Evolutionary conservation across 2,113 vertebrate species (phyloP).

Genomic region (Girardinichthys multiradiatus): DNA sequence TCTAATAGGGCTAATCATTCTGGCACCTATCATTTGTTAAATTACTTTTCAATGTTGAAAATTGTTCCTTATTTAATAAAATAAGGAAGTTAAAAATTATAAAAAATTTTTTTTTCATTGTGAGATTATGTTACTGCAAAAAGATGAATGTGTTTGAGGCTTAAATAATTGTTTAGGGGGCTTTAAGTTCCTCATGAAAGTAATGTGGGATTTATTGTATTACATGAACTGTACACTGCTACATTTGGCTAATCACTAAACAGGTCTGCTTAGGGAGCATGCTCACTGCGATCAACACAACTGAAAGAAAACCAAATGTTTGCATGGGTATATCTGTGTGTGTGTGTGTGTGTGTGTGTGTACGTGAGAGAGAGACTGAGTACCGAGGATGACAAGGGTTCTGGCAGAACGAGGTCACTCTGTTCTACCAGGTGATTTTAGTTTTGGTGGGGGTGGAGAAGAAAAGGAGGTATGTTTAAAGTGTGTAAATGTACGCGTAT

Average conservation of each 20-base stretch:
- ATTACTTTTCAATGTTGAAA: background rate
- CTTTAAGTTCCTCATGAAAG: conserved; percentile 29
- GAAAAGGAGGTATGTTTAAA: conserved; percentile 44
- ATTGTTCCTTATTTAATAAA: too few species aligned
- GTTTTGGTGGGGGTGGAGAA: conserved; percentile 53
- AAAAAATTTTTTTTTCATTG: background rate
- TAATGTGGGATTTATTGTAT: background rate
- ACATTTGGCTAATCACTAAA: conserved; percentile 60
- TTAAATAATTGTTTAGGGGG: background rate
- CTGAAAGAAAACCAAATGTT: conserved; percentile 13
- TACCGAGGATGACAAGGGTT: conserved; percentile 70
- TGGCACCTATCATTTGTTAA: too few species aligned
- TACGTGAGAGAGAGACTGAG: background rate
- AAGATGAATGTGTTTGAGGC: background rate
- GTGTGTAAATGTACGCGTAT: conserved; percentile 4
- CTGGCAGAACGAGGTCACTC: conserved; percentile 78
- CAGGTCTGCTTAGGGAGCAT: conserved; percentile 53
- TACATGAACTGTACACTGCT: background rate
- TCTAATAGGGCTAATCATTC: too few species aligned
- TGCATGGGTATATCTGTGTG: conserved; percentile 23
- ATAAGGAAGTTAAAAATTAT: background rate
- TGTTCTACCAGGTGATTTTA: conserved; percentile 73
- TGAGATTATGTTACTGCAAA: background rate
- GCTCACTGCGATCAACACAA: conserved; percentile 33
- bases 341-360: background rate